A percentile compares a stretch with the other conserved stretches of the same genome.
phyloP scores from a whole-genome alignment of 2,888 invertebrate genomes.

The Ectemnius cavifrons region DNA sequence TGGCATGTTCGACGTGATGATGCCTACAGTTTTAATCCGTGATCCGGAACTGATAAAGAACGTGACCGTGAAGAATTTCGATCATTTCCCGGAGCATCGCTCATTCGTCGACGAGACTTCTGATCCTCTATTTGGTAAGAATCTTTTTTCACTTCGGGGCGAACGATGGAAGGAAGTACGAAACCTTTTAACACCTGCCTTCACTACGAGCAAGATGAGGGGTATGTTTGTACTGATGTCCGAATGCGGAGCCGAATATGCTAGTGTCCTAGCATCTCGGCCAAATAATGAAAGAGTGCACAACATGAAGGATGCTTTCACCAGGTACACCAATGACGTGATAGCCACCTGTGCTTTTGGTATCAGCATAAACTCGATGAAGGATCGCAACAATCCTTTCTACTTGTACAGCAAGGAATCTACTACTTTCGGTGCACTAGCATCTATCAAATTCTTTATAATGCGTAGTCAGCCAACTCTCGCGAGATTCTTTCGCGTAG shows the following conservation, averaged over 20 bases:
- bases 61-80: slow-evolving; percentile 60
- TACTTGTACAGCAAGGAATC: slow-evolving; percentile 59
- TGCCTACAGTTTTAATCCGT: slow-evolving; percentile 63
- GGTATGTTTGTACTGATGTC: slow-evolving; percentile 79
- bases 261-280: slow-evolving; percentile 52
- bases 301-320: slow-evolving; percentile 70
- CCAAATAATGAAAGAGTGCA: slow-evolving; percentile 29
- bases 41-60: slow-evolving; percentile 69
- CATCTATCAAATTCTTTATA: slow-evolving; percentile 47
- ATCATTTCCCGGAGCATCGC: slow-evolving; percentile 64
- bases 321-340: slow-evolving; percentile 66
- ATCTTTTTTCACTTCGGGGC: slow-evolving; percentile 67
- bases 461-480: slow-evolving; percentile 26
- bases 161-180: slow-evolving; percentile 80
- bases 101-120: slow-evolving; percentile 1
- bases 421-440: slow-evolving; percentile 35
- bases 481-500: neutral
- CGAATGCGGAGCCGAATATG: slow-evolving; percentile 68
- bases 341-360: slow-evolving; percentile 71
- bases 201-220: slow-evolving; percentile 81
- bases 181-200: slow-evolving; percentile 79
- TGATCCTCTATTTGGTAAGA: slow-evolving; percentile 57
- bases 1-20: slow-evolving; percentile 60
- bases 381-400: slow-evolving; percentile 66
- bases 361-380: slow-evolving; percentile 65